A percentile compares a stretch with the other conserved stretches of the same genome.
These are phyloP conservation scores for Shargacucullia verbasci DNA, from an alignment of 2,888 invertebrate species.

Conservation along the genomic window DNA sequence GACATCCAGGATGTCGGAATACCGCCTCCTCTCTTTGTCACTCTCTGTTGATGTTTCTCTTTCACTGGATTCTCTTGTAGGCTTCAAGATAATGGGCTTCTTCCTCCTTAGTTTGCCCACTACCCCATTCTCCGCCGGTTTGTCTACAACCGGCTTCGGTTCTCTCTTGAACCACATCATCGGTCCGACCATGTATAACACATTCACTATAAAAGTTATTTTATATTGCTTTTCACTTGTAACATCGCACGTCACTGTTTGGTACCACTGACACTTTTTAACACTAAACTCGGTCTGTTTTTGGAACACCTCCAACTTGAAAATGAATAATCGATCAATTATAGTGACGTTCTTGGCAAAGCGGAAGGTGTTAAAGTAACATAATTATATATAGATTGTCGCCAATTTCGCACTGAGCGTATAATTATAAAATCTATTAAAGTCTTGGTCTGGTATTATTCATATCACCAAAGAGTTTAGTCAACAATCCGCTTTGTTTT, in stretches of 20 bases:
- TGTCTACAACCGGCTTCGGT: slow-evolving; percentile 78
- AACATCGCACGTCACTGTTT: slow-evolving; percentile 34
- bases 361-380: slow-evolving; percentile 18
- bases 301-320: slow-evolving; percentile 53
- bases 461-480: slow-evolving; percentile 24
- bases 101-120: slow-evolving; percentile 80
- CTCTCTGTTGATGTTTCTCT: slow-evolving; percentile 85
- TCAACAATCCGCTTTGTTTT: slow-evolving; percentile 38
- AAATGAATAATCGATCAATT: slow-evolving; percentile 52
- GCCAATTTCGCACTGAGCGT: slow-evolving; percentile 31
- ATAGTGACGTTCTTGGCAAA: slow-evolving; percentile 62
- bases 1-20: slow-evolving; percentile 84
- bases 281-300: slow-evolving; percentile 33
- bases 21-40: slow-evolving; percentile 82
- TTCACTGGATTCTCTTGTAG: slow-evolving; percentile 84
- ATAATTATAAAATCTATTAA: slow-evolving; percentile 39
- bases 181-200: slow-evolving; percentile 60
- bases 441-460: slow-evolving; percentile 13
- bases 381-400: slow-evolving; percentile 57
- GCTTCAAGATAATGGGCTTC: slow-evolving; percentile 77
- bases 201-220: slow-evolving; percentile 38
- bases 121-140: slow-evolving; percentile 77
- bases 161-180: slow-evolving; percentile 88
- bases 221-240: slow-evolving; percentile 37
- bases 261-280: slow-evolving; percentile 29